Evolutionary conservation across 2,888 invertebrate genomes (phyloP).

Genomic region (Drosophila neotestacea): DNA sequence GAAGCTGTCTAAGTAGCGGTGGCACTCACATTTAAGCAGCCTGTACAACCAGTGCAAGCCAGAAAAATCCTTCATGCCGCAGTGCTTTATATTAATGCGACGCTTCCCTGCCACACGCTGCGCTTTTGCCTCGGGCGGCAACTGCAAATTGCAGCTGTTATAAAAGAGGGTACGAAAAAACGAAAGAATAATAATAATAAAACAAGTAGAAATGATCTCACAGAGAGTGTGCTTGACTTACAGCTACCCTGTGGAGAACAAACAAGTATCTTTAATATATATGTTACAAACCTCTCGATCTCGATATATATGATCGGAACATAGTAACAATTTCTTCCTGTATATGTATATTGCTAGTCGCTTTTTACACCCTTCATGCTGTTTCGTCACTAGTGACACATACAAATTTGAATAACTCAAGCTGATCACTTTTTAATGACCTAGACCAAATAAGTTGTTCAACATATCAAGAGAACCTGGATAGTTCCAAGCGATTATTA

Average conservation of each 20-base stretch:
- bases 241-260: neutral
- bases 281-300: no score
- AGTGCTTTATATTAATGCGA: constrained; percentile 75
- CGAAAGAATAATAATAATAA: constrained; percentile 53
- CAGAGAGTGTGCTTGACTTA: neutral
- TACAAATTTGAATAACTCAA: neutral
- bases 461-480: no score
- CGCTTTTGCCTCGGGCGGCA: constrained; percentile 59
- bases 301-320: no score
- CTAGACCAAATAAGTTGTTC: neutral
- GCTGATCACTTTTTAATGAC: no score
- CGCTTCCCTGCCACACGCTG: constrained; percentile 57
- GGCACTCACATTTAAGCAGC: constrained; percentile 17
- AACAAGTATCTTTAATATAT: no score
- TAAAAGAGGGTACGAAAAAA: constrained; percentile 48
- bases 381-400: no score
- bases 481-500: neutral
- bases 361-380: no score
- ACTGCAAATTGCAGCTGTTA: constrained; percentile 77
- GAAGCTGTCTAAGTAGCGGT: constrained; percentile 29
- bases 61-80: constrained; percentile 76
- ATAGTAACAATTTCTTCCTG: no score
- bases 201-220: constrained; percentile 19
- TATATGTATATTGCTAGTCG: no score
- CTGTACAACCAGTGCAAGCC: constrained; percentile 50